Percentiles rank a stretch among this genome's conserved stretches.
phyloP scores from a whole-genome alignment of 2,113 vertebrate species.

The Cyrtonyx montezumae region DNA sequence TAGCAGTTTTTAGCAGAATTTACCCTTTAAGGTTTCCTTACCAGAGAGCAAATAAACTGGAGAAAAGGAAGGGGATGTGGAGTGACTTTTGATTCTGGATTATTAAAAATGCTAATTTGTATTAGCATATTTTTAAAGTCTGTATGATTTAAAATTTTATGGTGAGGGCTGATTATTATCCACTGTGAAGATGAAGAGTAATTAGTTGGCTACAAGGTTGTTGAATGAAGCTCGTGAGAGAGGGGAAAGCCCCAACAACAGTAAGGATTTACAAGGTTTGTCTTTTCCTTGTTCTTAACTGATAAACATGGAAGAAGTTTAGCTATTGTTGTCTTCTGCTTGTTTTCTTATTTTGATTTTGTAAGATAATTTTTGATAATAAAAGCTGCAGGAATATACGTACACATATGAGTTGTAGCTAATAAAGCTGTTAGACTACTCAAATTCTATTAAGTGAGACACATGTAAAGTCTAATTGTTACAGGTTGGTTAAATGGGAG shows the following conservation, averaged over 20 bases:
- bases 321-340: not conserved
- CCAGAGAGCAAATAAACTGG: not conserved
- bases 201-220: fast-evolving
- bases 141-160: fast-evolving
- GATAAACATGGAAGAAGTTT: not conserved
- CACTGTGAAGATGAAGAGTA: fast-evolving
- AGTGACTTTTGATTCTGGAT: not conserved
- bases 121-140: fast-evolving
- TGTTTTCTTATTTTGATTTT: not conserved
- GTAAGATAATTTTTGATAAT: not conserved
- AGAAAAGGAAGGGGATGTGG: not conserved
- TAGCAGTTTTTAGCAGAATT: not conserved
- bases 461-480: not conserved
- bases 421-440: not conserved
- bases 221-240: not conserved
- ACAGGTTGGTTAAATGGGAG: not conserved
- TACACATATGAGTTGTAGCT: not conserved
- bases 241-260: not conserved
- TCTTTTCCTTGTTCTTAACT: not conserved
- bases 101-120: not conserved
- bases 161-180: not conserved
- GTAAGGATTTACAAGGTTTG: not conserved
- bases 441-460: fast-evolving
- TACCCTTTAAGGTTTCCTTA: not conserved
- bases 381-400: fast-evolving